Evolutionary conservation across 2,797 vertebrate species (phyloP).

Genomic region (Paramormyrops hopkinsi): DNA sequence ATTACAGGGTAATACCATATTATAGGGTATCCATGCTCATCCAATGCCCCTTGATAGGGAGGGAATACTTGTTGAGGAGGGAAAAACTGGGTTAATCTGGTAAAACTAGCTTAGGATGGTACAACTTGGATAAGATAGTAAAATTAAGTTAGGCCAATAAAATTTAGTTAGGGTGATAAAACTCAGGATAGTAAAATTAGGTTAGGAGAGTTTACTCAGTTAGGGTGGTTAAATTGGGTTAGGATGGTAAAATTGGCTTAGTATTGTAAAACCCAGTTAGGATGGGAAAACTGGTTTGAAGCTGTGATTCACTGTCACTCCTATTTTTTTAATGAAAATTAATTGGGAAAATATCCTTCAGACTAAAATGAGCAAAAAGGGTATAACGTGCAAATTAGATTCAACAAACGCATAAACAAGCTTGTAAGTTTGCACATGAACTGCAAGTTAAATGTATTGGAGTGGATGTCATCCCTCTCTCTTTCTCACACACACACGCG

Average conservation of each 20-base stretch:
- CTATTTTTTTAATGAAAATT: not conserved
- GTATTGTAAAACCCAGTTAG: not conserved
- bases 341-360: not conserved
- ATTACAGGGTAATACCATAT: not conserved
- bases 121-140: not conserved
- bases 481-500: not conserved
- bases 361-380: not conserved
- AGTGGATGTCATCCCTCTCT: not conserved
- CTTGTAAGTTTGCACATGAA: not conserved
- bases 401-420: not conserved
- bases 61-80: not conserved
- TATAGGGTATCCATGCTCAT: not conserved
- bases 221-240: not conserved
- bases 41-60: not conserved
- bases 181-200: not conserved
- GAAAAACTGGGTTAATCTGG: not conserved
- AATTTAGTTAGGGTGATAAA: not conserved
- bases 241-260: not conserved
- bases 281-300: not conserved
- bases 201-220: not conserved
- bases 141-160: not conserved
- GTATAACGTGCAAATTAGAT: not conserved
- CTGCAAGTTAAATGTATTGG: not conserved
- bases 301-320: not conserved
- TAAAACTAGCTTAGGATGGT: not conserved